Evolutionary conservation across 2,888 invertebrate species (phyloP).

Genomic region (Dicycla oo): DNA sequence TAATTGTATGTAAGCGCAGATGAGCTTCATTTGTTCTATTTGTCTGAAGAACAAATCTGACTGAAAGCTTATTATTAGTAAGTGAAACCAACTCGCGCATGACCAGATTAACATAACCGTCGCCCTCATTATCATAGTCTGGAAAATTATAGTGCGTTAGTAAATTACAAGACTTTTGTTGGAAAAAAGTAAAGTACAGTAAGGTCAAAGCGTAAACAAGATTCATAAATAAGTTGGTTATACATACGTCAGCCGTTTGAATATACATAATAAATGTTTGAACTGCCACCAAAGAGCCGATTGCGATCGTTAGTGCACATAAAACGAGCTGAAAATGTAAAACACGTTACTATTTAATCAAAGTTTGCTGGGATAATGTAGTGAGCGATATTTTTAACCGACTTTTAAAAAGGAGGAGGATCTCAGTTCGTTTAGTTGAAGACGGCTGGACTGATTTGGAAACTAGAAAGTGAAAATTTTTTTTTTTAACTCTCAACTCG

Average conservation of each 20-base stretch:
- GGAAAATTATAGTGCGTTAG: slow-evolving; percentile 55
- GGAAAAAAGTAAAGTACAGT: not conserved
- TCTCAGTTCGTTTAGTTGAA: too few relatives aligned
- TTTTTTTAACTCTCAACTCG: too few relatives aligned
- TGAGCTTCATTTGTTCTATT: slow-evolving; percentile 77
- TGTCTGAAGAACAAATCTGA: slow-evolving; percentile 75
- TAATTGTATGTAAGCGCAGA: slow-evolving; percentile 79
- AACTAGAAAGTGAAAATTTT: too few relatives aligned
- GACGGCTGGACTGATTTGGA: too few relatives aligned
- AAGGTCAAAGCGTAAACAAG: too few relatives aligned
- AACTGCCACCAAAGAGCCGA: slow-evolving; percentile 75
- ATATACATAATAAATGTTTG: slow-evolving; percentile 73
- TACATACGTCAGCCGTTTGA: slow-evolving; percentile 64
- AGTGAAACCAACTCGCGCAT: slow-evolving; percentile 70
- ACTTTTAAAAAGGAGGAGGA: too few relatives aligned
- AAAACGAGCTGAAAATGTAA: slow-evolving; percentile 66
- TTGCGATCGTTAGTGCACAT: slow-evolving; percentile 63
- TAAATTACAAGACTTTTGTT: not conserved
- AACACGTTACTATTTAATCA: not conserved
- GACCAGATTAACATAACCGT: slow-evolving; percentile 72
- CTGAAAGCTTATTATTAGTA: slow-evolving; percentile 61
- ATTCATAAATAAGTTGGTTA: not conserved
- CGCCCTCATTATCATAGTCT: slow-evolving; percentile 68
- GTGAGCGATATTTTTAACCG: not conserved
- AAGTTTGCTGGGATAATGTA: not conserved